These are phyloP conservation scores for Brachyhypopomus gauderio DNA, from an alignment of 2,113 vertebrate genomes.

Conservation along the genomic window DNA sequence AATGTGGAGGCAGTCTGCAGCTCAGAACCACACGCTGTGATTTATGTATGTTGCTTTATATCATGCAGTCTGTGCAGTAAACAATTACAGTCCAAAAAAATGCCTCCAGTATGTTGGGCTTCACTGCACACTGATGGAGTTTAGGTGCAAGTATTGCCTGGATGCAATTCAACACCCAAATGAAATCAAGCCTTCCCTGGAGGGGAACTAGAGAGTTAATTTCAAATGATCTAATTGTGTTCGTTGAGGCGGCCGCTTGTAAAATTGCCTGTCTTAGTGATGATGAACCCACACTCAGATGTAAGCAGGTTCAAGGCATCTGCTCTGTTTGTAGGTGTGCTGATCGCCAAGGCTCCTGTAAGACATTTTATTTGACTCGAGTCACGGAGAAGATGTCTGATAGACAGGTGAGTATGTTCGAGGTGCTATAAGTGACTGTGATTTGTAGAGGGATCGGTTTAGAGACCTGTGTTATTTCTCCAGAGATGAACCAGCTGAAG, in stretches of 20 bases:
- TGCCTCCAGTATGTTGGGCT: neutral
- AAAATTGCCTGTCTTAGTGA: neutral
- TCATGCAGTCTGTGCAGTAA: neutral
- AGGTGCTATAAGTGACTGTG: too few species aligned
- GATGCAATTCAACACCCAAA: neutral
- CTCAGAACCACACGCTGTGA: neutral
- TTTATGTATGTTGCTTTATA: neutral
- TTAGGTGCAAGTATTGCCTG: neutral
- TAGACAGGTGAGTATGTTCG: too few species aligned
- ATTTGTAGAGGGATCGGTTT: too few species aligned
- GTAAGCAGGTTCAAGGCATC: neutral
- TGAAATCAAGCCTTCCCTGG: neutral
- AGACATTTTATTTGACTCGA: too few species aligned
- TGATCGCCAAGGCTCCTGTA: too few species aligned
- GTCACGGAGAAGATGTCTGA: too few species aligned
- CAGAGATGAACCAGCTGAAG: too few species aligned
- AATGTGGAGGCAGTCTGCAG: too few species aligned
- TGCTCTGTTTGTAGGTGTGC: neutral
- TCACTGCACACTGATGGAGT: slow-evolving; percentile 8
- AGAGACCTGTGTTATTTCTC: too few species aligned
- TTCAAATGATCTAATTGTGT: neutral
- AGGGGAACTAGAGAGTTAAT: neutral
- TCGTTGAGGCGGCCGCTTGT: neutral
- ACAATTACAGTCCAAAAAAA: slow-evolving; percentile 1
- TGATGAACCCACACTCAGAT: neutral